A percentile compares a stretch with the other conserved stretches of the same genome.
These are phyloP conservation scores for Dendrocincla fuliginosa DNA, from an alignment of 2,797 vertebrate species.

Conservation along the genomic window DNA sequence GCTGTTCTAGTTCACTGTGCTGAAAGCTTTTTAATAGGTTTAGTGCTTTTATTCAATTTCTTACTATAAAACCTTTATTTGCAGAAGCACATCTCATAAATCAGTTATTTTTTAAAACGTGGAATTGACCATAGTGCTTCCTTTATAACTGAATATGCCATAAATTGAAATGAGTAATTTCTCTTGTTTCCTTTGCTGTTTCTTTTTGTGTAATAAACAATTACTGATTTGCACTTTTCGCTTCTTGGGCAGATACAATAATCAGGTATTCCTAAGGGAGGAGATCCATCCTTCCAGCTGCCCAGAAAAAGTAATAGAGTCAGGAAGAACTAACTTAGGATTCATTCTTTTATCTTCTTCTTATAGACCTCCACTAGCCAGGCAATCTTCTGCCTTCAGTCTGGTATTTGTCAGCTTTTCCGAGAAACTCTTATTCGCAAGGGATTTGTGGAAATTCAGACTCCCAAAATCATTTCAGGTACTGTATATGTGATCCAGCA, in stretches of 20 bases:
- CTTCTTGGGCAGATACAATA: background rate
- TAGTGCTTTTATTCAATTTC: background rate
- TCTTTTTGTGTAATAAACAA: background rate
- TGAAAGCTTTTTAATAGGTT: constrained; percentile 35
- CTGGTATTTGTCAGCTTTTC: constrained; percentile 96
- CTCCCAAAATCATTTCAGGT: constrained; percentile 99
- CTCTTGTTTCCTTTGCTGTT: background rate
- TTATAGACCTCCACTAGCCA: constrained; percentile 96
- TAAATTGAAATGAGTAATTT: background rate
- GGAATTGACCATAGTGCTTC: background rate
- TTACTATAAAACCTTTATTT: constrained; percentile 16
- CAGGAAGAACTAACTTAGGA: constrained; percentile 37
- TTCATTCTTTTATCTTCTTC: constrained; percentile 59
- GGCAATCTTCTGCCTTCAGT: constrained; percentile 93
- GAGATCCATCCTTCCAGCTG: background rate
- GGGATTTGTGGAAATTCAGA: constrained; percentile 98
- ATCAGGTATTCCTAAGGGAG: background rate
- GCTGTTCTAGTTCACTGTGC: background rate
- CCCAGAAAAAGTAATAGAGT: constrained; percentile 3
- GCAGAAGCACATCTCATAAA: constrained; percentile 3
- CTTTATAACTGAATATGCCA: background rate
- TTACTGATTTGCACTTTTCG: background rate
- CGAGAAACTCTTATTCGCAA: constrained; percentile 93
- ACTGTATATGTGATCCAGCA: constrained; percentile 33
- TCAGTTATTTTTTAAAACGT: background rate